These are phyloP conservation scores for Bombus turneri DNA, from an alignment of 1,140 invertebrate species.

Conservation along the genomic window DNA sequence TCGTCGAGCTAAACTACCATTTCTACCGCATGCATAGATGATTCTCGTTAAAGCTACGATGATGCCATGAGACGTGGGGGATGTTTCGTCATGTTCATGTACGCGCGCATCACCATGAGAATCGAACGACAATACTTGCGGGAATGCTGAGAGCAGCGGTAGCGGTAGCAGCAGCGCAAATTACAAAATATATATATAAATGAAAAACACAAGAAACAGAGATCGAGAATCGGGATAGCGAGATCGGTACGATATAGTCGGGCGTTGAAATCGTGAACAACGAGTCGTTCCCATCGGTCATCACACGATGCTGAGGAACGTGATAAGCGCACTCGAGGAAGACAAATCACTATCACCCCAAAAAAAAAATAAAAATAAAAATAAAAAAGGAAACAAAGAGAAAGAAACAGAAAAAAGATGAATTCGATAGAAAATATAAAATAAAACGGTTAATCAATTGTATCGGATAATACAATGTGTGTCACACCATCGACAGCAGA, in stretches of 20 bases:
- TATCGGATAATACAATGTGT: slow-evolving; percentile 22
- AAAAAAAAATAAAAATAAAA: background rate
- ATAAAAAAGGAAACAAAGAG: background rate
- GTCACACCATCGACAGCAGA: slow-evolving; percentile 62
- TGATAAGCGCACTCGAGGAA: slow-evolving; percentile 13
- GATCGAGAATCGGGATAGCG: background rate
- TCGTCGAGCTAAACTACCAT: slow-evolving; percentile 26
- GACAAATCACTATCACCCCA: background rate
- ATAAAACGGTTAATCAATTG: background rate
- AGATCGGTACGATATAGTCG: background rate
- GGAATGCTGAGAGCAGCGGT: background rate
- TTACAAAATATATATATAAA: background rate
- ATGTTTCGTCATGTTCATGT: background rate
- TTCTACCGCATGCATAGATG: slow-evolving; percentile 30
- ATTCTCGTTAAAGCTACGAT: slow-evolving; percentile 7
- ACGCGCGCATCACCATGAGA: background rate
- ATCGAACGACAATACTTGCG: background rate
- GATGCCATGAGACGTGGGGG: background rate
- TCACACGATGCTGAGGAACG: background rate
- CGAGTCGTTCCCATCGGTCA: slow-evolving; percentile 22
- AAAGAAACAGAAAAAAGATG: background rate
- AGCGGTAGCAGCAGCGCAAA: slow-evolving; percentile 17
- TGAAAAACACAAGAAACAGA: background rate
- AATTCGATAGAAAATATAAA: background rate
- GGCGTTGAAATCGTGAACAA: slow-evolving; percentile 15